Evolutionary conservation across 2,113 vertebrate species (phyloP).

Genomic region (Xerus inauris): DNA sequence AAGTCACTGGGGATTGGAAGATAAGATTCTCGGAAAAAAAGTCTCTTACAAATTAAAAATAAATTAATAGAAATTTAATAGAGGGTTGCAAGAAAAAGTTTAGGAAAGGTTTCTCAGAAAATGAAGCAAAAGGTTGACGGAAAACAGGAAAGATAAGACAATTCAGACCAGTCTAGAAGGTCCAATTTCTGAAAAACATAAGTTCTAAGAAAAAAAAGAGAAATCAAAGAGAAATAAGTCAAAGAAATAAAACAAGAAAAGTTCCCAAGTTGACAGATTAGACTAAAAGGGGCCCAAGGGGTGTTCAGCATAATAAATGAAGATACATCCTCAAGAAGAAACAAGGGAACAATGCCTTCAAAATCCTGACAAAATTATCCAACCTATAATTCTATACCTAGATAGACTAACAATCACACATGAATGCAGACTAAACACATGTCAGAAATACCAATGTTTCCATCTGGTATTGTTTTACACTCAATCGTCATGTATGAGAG

Average conservation of each 20-base stretch:
- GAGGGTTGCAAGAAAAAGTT: background rate
- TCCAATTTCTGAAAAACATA: background rate
- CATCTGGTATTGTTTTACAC: background rate
- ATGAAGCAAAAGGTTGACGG: background rate
- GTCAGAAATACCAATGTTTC: background rate
- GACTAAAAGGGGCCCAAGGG: background rate
- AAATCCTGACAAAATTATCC: background rate
- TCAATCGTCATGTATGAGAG: background rate
- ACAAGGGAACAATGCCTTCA: background rate
- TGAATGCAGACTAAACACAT: background rate
- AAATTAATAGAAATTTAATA: background rate
- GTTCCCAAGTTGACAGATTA: background rate
- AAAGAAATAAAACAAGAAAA: slow-evolving; percentile 18
- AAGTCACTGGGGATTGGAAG: background rate
- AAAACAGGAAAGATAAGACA: background rate
- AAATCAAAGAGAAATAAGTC: background rate
- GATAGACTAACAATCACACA: background rate
- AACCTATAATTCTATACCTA: background rate
- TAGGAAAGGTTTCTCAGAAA: background rate
- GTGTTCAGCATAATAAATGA: background rate
- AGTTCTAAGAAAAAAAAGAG: background rate
- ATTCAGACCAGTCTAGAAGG: background rate
- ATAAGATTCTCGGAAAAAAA: background rate
- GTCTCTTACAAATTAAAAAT: background rate
- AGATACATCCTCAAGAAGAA: background rate